Conservation (phyloP, 2,888 invertebrate species). For the Hybos culiciformis region DNA sequence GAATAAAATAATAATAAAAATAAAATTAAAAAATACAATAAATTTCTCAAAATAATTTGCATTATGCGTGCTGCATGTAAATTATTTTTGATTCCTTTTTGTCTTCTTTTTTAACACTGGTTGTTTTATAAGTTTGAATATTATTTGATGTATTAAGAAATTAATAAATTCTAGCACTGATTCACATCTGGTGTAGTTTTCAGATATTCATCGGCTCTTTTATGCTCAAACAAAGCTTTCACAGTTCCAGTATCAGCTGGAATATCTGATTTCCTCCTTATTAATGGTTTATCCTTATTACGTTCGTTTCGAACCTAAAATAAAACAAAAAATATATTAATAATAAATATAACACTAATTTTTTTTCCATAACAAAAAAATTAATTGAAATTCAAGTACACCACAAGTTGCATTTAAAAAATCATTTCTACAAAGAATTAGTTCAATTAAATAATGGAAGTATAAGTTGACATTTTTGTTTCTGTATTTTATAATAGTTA, state of each 20-base stretch:
- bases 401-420: not conserved
- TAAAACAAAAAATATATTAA: not conserved
- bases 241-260: constrained; percentile 87
- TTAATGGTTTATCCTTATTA: constrained; percentile 71
- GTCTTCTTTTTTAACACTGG: too few relatives aligned
- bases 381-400: too few relatives aligned
- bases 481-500: too few relatives aligned
- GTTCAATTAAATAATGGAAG: too few relatives aligned
- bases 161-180: constrained; percentile 65
- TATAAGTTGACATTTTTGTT: too few relatives aligned
- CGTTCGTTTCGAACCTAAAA: constrained; percentile 37
- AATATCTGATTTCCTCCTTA: constrained; percentile 89
- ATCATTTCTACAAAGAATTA: too few relatives aligned
- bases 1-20: too few relatives aligned
- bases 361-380: constrained; percentile 16
- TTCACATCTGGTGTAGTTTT: constrained; percentile 73
- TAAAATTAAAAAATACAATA: too few relatives aligned
- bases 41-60: too few relatives aligned
- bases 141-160: constrained; percentile 3
- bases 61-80: too few relatives aligned
- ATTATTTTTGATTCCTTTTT: too few relatives aligned
- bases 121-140: constrained; percentile 3
- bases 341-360: constrained; percentile 19
- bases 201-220: constrained; percentile 82
- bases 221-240: constrained; percentile 82